Evolutionary conservation across 2,888 invertebrate species (phyloP), one percentile per base, ranked within the genome.

Genomic region (Drosophila neoperkinsi): DNA sequence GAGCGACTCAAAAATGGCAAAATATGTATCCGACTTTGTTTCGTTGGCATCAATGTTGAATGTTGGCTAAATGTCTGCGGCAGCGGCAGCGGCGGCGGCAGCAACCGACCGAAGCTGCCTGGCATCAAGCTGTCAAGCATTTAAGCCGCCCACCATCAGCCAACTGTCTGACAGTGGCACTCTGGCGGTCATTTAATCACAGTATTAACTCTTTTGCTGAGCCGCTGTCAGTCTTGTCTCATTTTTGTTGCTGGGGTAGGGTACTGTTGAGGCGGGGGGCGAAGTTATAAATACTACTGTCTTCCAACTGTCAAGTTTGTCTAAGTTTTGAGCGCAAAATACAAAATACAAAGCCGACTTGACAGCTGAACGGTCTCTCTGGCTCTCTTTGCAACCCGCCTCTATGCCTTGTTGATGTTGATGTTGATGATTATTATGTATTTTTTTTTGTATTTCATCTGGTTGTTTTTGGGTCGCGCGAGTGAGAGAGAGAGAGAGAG

Each of bases 131-230:
- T 81, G 80, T 80, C 80, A 80, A 75, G 68, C 66, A 78, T 74
- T 75, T 77, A 81, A 81, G 71, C 81, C 81, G 80, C 80, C 80
- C 80, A 80, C 80, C 78, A 64, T 66, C 78, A 56, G 57, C 68
- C 83, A 82, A 65, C 81, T 74, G 86, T 69, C 77, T 78, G 85
- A 79, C 85, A 85, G 85, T 88, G 88, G 86, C 88, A 80, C 82
- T 82, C 89, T 82, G 62, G 74, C 74, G 88, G 84, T 82, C 90
- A 84, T 90, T 90, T 91, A 91, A 91, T 90, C 82, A 84, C 88
- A 80, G 90, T 86, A 89, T 90, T 91, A 91, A 91, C 91, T 90
- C 91, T 90, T 91, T 91, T 79, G 82, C 87, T 81, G 91, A 91
- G 90, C 90, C 82, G 89, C 91, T 91, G 91, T 91, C 91, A 91